These are phyloP conservation scores for Naso thynnoides DNA, from an alignment of 2,797 vertebrate genomes.

Conservation along the genomic window DNA sequence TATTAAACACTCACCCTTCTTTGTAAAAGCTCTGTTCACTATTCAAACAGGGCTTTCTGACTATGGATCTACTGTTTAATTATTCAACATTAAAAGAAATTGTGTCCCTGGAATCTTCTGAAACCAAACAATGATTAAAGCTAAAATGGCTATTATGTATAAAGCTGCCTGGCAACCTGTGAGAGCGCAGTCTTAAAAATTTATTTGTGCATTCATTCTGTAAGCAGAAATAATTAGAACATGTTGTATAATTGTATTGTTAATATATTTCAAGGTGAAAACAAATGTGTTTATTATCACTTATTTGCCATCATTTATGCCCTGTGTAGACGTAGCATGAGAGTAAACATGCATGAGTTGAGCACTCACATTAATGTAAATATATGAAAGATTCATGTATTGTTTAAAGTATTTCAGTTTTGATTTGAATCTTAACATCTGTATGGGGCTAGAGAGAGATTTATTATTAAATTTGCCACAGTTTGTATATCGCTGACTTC, in stretches of 20 bases:
- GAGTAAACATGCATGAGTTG: not conserved
- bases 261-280: conserved; percentile 4
- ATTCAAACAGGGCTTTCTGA: conserved; percentile 39
- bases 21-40: conserved; percentile 21
- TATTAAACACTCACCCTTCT: conserved; percentile 36
- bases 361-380: not conserved
- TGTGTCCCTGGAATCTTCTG: conserved; percentile 14
- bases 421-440: conserved; percentile 6
- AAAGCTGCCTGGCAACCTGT: conserved; percentile 7
- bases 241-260: conserved; percentile 9
- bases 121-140: conserved; percentile 39
- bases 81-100: conserved; percentile 48
- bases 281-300: not conserved
- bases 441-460: not conserved
- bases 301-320: conserved; percentile 18
- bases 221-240: not conserved
- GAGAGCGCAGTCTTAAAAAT: not conserved
- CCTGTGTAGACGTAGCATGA: not conserved
- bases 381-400: conserved; percentile 3
- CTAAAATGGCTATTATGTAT: conserved; percentile 26
- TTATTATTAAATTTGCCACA: conserved; percentile 12
- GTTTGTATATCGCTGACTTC: conserved; percentile 9
- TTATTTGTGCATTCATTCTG: not conserved
- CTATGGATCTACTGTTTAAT: conserved; percentile 31
- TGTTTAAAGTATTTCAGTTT: conserved; percentile 10